Conservation (phyloP, 2,888 invertebrate species). For the Andrena haemorrhoa region DNA sequence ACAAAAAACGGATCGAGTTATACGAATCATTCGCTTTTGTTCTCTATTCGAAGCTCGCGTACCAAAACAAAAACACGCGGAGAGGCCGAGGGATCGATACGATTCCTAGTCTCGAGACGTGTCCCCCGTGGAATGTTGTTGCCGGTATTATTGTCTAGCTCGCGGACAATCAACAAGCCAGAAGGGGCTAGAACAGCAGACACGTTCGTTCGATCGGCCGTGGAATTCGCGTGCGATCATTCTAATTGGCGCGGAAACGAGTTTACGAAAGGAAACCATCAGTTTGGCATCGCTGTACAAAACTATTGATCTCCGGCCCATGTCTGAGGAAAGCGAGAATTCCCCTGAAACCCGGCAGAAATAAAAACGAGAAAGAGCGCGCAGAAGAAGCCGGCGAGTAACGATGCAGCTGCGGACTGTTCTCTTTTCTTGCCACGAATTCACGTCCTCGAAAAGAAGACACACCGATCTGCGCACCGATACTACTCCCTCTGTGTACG, state of each 20-base stretch:
- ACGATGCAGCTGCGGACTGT: constrained; percentile 57
- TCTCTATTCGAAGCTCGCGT: constrained; percentile 10
- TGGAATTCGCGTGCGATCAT: constrained; percentile 79
- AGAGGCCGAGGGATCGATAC: constrained; percentile 24
- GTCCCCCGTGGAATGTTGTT: not conserved
- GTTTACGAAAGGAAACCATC: constrained; percentile 72
- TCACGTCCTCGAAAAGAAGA: constrained; percentile 11
- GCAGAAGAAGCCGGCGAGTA: constrained; percentile 40
- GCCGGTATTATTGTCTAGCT: not conserved
- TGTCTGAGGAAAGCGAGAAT: constrained; percentile 14
- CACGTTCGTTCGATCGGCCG: constrained; percentile 72
- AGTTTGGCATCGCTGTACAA: constrained; percentile 84
- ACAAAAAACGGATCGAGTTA: not conserved
- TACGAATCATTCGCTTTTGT: constrained; percentile 24
- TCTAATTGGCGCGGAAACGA: constrained; percentile 78
- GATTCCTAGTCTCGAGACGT: constrained; percentile 21
- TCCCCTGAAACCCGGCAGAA: constrained; percentile 7
- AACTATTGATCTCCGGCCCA: constrained; percentile 65
- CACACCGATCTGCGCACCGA: not conserved
- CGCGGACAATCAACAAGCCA: not conserved
- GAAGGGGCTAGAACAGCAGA: constrained; percentile 44
- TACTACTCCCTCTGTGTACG: not conserved
- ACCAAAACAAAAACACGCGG: constrained; percentile 25
- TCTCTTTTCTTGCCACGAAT: constrained; percentile 38
- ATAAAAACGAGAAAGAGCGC: not conserved